Base-by-base conservation (phyloP, 2,888 invertebrate genomes). In the Drosophila rellima region DNA sequence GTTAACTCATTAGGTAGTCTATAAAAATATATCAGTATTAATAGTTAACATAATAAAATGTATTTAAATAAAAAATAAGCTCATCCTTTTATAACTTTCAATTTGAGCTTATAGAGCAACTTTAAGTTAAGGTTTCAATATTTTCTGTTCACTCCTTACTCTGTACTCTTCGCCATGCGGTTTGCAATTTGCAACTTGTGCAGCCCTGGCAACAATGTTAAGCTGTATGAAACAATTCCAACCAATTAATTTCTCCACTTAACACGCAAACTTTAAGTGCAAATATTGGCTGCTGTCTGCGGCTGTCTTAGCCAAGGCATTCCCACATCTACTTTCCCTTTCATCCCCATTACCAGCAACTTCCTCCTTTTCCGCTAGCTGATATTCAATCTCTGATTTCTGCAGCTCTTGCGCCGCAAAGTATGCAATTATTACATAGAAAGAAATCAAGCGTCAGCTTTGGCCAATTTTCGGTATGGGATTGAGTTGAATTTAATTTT, bases 221-320 rank as follows among this genome's bases (percentile, higher is more conserved):
- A 88, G 70, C 51, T 61, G 42, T 66, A 56, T 80, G 80, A 78
- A 88, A 80, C 80, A 76, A 82, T 84, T 88, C 72, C 88, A 44
- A 74, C 61, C 84, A 88, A 84, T 88, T 84, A 88, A 84, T 88
- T 84, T 80, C 71, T 70, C 86, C 84, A 88, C 84, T 84, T 86
- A 85, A 85, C 88, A 88, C 84, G 83, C 83, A 85, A 84, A 84
- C 84, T 88, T 88, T 73, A 70, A 72, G 80, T 69, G 88, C 78
- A 88, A 84, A 84, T 82, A 85, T 88, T 84, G 75, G 86, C 72
- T 52, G 77, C 54, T 64, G 61, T 73, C 65, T 68, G 74, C 26
- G 54, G 44, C 23, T 47, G 59, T 7, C 15, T 20, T 31, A 18
- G 17, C 39, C 59, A 10, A 5, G 18, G 37, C 10, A 2, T n/a